Evolutionary conservation across 2,888 invertebrate species (phyloP).

Genomic region (Meloe dianella): DNA sequence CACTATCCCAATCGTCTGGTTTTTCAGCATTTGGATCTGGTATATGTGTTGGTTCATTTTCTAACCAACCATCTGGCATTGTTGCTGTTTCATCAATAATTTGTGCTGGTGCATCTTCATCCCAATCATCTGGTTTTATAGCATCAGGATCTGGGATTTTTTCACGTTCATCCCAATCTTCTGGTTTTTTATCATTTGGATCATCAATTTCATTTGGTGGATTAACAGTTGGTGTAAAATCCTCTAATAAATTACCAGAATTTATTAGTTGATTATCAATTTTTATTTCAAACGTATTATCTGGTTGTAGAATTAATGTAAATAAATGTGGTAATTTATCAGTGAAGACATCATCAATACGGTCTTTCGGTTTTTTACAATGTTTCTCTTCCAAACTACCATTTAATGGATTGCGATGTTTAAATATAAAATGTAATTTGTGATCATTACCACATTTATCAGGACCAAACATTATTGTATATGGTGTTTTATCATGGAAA

Average conservation of each 20-base stretch:
- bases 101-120: conserved; percentile 90
- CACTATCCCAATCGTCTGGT: conserved; percentile 96
- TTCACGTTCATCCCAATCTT: conserved; percentile 92
- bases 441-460: conserved; percentile 98
- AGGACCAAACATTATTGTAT: conserved; percentile 99
- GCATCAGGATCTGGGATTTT: conserved; percentile 62
- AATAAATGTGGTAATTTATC: conserved; percentile 93
- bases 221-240: conserved; percentile 93
- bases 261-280: conserved; percentile 86
- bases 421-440: conserved; percentile 92
- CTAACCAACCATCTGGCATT: conserved; percentile 92
- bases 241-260: conserved; percentile 84
- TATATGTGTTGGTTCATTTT: conserved; percentile 85
- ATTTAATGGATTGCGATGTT: conserved; percentile 92
- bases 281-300: conserved; percentile 79
- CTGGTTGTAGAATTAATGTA: conserved; percentile 77
- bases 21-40: conserved; percentile 86
- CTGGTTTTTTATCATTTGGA: conserved; percentile 82
- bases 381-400: conserved; percentile 92
- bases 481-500: conserved; percentile 95
- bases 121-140: conserved; percentile 95
- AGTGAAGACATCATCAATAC: conserved; percentile 84
- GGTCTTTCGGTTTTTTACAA: conserved; percentile 86
- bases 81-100: conserved; percentile 84
- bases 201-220: conserved; percentile 95